Evolutionary conservation across 2,113 vertebrate genomes (phyloP).

Genomic region (Sula dactylatra): DNA sequence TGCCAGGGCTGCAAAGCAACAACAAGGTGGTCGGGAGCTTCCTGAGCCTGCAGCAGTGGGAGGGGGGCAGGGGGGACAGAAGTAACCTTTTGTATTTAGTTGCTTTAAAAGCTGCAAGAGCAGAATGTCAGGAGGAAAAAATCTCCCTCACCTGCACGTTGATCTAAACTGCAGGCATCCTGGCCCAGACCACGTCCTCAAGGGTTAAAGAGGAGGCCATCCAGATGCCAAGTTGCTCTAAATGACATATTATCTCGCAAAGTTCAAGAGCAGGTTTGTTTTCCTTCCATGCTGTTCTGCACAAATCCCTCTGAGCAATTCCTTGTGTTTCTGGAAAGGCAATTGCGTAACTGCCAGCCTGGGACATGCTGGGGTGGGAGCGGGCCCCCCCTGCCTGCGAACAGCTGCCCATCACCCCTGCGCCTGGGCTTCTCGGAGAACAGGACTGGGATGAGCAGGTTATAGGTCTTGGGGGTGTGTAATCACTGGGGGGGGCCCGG

Average conservation of each 20-base stretch:
- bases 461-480: too few species aligned
- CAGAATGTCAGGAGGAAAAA: not conserved
- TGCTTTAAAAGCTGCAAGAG: not conserved
- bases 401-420: not conserved
- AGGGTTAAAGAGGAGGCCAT: not conserved
- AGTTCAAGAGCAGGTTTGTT: not conserved
- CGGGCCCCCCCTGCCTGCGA: not conserved
- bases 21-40: not conserved
- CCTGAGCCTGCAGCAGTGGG: not conserved
- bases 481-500: accelerated
- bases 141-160: too few species aligned
- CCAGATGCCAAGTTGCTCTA: not conserved
- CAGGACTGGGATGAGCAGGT: not conserved
- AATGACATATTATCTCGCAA: not conserved
- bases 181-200: not conserved
- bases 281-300: not conserved
- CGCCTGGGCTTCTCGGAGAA: not conserved
- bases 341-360: not conserved
- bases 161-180: not conserved
- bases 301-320: not conserved
- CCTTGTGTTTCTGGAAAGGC: not conserved
- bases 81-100: not conserved
- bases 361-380: not conserved
- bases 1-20: not conserved
- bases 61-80: not conserved